Conservation (phyloP, 2,888 invertebrate genomes). For the Hofmannophila pseudospretella region DNA sequence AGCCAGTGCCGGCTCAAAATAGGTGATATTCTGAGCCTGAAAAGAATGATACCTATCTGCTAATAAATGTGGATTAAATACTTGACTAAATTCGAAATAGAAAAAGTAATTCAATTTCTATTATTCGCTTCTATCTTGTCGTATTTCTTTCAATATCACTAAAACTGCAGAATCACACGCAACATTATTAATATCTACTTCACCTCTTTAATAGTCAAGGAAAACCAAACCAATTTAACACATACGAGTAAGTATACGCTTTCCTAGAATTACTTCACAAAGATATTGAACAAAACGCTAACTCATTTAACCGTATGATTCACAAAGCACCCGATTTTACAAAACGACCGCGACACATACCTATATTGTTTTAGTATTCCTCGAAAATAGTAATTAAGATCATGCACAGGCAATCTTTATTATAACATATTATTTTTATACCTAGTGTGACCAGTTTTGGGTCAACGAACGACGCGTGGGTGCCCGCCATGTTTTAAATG, state of each 20-base stretch:
- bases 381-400: slow-evolving; percentile 55
- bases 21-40: too few relatives aligned
- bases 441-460: slow-evolving; percentile 28
- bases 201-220: not conserved
- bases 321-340: slow-evolving; percentile 1
- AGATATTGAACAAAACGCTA: not conserved
- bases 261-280: not conserved
- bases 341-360: not conserved
- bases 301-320: not conserved
- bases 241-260: not conserved
- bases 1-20: too few relatives aligned
- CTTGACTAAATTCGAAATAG: too few relatives aligned
- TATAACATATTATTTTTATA: slow-evolving; percentile 27
- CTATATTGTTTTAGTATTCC: slow-evolving; percentile 33
- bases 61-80: too few relatives aligned
- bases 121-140: too few relatives aligned
- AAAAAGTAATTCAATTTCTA: too few relatives aligned
- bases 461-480: slow-evolving; percentile 22
- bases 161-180: too few relatives aligned
- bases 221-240: not conserved
- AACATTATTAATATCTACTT: too few relatives aligned
- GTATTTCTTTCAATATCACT: too few relatives aligned
- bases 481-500: slow-evolving; percentile 26
- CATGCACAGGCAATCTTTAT: slow-evolving; percentile 46
- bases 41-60: too few relatives aligned